Evolutionary conservation across 2,797 vertebrate genomes (phyloP).

Genomic region (Holocentrus rufus): DNA sequence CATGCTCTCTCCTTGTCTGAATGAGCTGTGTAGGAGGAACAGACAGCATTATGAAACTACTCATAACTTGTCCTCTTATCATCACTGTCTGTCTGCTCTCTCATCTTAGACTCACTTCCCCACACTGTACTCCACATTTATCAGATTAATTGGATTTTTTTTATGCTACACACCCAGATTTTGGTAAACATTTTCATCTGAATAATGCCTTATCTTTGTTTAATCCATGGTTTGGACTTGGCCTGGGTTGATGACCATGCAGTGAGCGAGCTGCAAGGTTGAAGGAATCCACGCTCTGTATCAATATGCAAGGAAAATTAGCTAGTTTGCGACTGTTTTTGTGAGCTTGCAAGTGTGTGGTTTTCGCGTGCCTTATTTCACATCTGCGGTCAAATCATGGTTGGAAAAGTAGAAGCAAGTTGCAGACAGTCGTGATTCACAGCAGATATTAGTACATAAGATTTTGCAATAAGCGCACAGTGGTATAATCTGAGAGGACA

Average conservation of each 20-base stretch:
- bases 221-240: conserved; percentile 13
- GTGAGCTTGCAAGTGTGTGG: conserved; percentile 28
- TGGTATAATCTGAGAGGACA: conserved; percentile 11
- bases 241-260: conserved; percentile 5
- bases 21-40: conserved; percentile 59
- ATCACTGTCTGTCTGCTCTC: conserved; percentile 40
- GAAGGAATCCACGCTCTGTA: conserved; percentile 25
- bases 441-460: conserved; percentile 39
- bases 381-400: conserved; percentile 61
- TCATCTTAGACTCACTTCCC: conserved; percentile 34
- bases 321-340: conserved; percentile 38
- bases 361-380: conserved; percentile 30
- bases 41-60: conserved; percentile 60
- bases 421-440: conserved; percentile 48
- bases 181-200: conserved; percentile 16
- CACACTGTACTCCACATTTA: conserved; percentile 36
- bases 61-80: conserved; percentile 62
- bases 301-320: conserved; percentile 30
- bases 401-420: conserved; percentile 42
- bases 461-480: conserved; percentile 43
- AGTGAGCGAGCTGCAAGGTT: conserved; percentile 14
- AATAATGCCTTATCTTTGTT: conserved; percentile 5
- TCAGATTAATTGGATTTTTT: conserved; percentile 36
- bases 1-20: conserved; percentile 56
- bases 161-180: background rate